These are phyloP conservation scores for Anticlea derivata DNA, from an alignment of 2,888 invertebrate species.

Conservation along the genomic window DNA sequence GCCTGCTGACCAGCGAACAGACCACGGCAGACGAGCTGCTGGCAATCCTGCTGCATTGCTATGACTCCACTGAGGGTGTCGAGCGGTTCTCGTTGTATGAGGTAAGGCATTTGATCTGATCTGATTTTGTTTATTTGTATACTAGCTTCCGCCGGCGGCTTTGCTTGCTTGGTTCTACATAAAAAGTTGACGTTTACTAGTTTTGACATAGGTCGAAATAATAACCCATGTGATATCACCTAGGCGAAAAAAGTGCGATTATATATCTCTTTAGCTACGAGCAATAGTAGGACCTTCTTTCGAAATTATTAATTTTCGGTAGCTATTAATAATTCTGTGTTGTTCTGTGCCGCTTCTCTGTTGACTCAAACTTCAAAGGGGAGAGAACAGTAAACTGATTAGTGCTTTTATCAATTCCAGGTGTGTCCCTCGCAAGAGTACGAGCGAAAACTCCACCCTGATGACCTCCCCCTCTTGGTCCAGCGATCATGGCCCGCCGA, in stretches of 20 bases:
- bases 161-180: too few relatives aligned
- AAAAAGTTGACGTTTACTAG: too few relatives aligned
- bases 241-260: too few relatives aligned
- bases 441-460: slow-evolving; percentile 94
- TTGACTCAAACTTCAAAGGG: neutral
- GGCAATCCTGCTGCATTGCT: slow-evolving; percentile 92
- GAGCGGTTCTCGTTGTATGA: slow-evolving; percentile 95
- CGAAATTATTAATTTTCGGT: too few relatives aligned
- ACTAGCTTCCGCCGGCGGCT: too few relatives aligned
- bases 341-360: too few relatives aligned
- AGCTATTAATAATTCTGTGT: too few relatives aligned
- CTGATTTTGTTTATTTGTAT: too few relatives aligned
- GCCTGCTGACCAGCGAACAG: slow-evolving; percentile 93
- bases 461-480: slow-evolving; percentile 92
- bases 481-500: slow-evolving; percentile 89
- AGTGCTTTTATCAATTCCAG: slow-evolving; percentile 53
- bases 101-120: slow-evolving; percentile 71
- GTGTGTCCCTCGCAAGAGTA: slow-evolving; percentile 91
- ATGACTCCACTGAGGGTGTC: slow-evolving; percentile 91
- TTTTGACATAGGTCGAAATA: too few relatives aligned
- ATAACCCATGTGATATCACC: too few relatives aligned
- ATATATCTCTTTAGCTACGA: too few relatives aligned
- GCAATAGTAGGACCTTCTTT: too few relatives aligned
- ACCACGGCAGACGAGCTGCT: slow-evolving; percentile 95
- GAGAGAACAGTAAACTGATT: neutral